A percentile compares a stretch with the other conserved stretches of the same genome.
Evolutionary conservation across 2,113 vertebrate genomes (phyloP).

Genomic region (Rhinichthys klamathensis): DNA sequence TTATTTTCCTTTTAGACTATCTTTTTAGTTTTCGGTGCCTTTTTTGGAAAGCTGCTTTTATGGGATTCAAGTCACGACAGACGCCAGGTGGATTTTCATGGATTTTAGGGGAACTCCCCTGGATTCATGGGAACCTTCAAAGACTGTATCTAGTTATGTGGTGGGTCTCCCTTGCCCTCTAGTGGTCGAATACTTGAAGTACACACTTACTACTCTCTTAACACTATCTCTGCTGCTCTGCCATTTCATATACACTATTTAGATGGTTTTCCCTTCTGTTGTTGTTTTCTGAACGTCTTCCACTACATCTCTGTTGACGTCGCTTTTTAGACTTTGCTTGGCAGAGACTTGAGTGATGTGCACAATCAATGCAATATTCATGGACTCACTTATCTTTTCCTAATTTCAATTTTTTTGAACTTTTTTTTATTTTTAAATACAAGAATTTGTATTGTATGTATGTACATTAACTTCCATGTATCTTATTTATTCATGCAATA

Average conservation of each 20-base stretch:
- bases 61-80: slow-evolving; percentile 69
- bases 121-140: slow-evolving; percentile 26
- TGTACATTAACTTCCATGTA: slow-evolving; percentile 73
- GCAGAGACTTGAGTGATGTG: slow-evolving; percentile 84
- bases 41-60: slow-evolving; percentile 90
- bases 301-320: slow-evolving; percentile 79
- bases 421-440: slow-evolving; percentile 62
- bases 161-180: slow-evolving; percentile 61
- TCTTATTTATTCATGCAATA: slow-evolving; percentile 91
- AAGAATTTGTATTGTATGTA: slow-evolving; percentile 83
- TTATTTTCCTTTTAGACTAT: slow-evolving; percentile 77
- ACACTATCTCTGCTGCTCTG: slow-evolving; percentile 38
- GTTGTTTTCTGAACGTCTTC: slow-evolving; percentile 77
- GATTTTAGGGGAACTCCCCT: slow-evolving; percentile 40
- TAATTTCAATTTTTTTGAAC: background rate
- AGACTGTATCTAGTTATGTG: slow-evolving; percentile 41
- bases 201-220: slow-evolving; percentile 67
- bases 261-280: slow-evolving; percentile 41
- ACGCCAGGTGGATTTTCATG: slow-evolving; percentile 33
- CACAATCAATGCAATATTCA: slow-evolving; percentile 98
- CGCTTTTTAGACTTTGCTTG: slow-evolving; percentile 65
- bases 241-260: slow-evolving; percentile 2
- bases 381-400: slow-evolving; percentile 59
- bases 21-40: slow-evolving; percentile 97
- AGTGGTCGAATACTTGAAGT: slow-evolving; percentile 75